phyloP scores from a whole-genome alignment of 2,113 vertebrate species.

The Pyxicephalus adspersus region DNA sequence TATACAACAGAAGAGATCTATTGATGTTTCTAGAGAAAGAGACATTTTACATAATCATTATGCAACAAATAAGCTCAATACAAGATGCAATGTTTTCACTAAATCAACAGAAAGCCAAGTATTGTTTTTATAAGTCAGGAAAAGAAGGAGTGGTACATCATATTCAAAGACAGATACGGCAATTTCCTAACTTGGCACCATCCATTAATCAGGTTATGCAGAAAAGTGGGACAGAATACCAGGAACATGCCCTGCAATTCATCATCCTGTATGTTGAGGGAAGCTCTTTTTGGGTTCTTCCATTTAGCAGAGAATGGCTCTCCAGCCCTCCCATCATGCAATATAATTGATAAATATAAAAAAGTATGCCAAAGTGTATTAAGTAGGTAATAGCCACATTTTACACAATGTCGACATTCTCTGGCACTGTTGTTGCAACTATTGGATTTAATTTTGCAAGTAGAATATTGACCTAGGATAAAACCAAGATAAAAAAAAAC shows the following conservation, averaged over 20 bases:
- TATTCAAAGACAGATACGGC: conserved; percentile 24
- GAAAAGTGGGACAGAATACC: conserved; percentile 12
- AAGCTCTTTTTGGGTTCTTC: background rate
- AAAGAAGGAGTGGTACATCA: conserved; percentile 35
- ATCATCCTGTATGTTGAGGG: conserved; percentile 8
- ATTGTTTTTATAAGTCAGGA: conserved; percentile 26
- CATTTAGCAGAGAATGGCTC: background rate
- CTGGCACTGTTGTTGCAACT: no score
- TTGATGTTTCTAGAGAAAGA: conserved; percentile 1
- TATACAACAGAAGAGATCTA: background rate
- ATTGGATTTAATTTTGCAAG: no score
- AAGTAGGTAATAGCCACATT: no score
- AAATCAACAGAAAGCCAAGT: conserved; percentile 30
- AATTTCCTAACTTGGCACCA: conserved; percentile 42
- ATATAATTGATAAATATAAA: no score
- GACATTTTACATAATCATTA: conserved; percentile 13
- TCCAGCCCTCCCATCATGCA: background rate
- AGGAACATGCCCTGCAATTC: background rate
- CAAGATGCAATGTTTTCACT: conserved; percentile 20
- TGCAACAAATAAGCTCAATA: conserved; percentile 41
- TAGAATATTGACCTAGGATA: no score
- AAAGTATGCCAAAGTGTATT: no score
- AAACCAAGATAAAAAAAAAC: no score
- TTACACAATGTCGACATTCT: no score
- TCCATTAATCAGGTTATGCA: conserved; percentile 46